Evolutionary conservation across 2,113 vertebrate genomes (phyloP).

Genomic region (Hippopotamus amphibius): DNA sequence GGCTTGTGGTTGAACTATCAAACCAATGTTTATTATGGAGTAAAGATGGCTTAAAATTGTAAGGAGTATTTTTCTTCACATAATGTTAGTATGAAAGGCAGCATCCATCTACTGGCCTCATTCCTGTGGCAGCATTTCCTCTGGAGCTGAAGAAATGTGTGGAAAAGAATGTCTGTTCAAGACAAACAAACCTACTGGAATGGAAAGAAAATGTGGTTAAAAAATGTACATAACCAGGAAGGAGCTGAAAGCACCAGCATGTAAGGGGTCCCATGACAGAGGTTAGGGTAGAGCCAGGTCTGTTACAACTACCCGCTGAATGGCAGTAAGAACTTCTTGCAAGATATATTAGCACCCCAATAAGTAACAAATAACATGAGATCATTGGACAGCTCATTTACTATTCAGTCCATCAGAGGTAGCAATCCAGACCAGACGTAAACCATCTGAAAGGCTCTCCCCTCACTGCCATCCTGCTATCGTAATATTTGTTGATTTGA

Average conservation of each 20-base stretch:
- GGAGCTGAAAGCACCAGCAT: background rate
- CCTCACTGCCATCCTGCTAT: background rate
- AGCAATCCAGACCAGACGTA: background rate
- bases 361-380: background rate
- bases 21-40: background rate
- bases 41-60: background rate
- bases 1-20: background rate
- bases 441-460: background rate
- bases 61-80: slow-evolving; percentile 45
- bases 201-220: background rate
- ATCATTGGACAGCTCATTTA: background rate
- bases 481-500: background rate
- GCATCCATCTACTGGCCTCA: background rate
- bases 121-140: background rate
- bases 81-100: background rate
- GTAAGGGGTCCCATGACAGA: background rate
- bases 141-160: slow-evolving; percentile 10
- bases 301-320: background rate
- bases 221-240: background rate
- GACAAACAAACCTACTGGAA: slow-evolving; percentile 2
- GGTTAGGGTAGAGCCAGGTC: background rate
- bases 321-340: background rate
- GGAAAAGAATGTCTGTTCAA: background rate
- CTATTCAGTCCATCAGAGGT: background rate
- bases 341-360: background rate